phyloP scores from a whole-genome alignment of 2,888 invertebrate genomes.

The Hypercompe scribonia region DNA sequence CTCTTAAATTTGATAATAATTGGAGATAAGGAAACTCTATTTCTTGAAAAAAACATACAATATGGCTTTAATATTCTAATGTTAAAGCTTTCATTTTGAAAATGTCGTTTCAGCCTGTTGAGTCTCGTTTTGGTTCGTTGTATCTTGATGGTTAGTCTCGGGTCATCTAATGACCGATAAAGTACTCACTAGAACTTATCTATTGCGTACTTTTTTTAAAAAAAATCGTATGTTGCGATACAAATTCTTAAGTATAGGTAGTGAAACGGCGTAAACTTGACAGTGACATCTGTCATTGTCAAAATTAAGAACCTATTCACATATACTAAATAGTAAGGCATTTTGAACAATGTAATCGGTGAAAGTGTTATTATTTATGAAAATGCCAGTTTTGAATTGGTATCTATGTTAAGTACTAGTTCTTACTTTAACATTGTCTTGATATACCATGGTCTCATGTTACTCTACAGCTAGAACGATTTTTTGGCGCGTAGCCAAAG shows the following conservation, averaged over 20 bases:
- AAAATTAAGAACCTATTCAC: background rate
- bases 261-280: background rate
- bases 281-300: background rate
- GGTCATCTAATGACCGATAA: no score
- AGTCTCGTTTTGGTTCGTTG: no score
- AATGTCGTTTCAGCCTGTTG: background rate
- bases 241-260: background rate
- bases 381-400: background rate
- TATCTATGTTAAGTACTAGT: background rate
- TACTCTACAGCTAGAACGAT: background rate
- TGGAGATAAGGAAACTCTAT: no score
- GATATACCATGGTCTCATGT: background rate
- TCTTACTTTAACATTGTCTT: background rate
- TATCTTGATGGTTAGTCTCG: background rate
- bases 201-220: no score
- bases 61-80: background rate
- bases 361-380: background rate
- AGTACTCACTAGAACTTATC: no score
- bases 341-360: background rate
- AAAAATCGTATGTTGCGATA: background rate
- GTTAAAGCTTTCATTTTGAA: background rate
- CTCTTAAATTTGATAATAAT: background rate
- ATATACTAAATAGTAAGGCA: background rate
- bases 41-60: no score
- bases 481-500: background rate